Evolutionary conservation across 2,113 vertebrate species (phyloP).

Genomic region (Tiliqua scincoides): DNA sequence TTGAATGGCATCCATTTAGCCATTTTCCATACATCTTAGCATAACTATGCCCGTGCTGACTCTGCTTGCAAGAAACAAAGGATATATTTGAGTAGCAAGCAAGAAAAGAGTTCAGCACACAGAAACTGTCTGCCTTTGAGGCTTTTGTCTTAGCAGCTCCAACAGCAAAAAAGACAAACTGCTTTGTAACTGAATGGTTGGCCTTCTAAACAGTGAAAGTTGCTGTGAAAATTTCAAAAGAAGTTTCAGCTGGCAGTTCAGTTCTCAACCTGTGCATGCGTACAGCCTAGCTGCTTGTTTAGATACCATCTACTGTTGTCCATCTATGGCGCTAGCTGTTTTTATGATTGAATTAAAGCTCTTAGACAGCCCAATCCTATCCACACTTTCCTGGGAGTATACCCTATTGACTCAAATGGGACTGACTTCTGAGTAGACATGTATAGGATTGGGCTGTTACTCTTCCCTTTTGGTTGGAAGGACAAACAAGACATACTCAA

Average conservation of each 20-base stretch:
- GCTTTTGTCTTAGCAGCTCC: background rate
- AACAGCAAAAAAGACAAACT: background rate
- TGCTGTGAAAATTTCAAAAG: background rate
- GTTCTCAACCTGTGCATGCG: background rate
- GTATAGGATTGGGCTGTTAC: too few relatives aligned
- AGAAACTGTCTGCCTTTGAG: background rate
- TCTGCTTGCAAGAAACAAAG: background rate
- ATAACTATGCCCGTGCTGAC: background rate
- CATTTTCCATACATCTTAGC: background rate
- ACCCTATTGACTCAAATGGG: too few relatives aligned
- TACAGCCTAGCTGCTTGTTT: too few relatives aligned
- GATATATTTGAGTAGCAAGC: background rate
- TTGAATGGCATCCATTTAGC: conserved; percentile 13
- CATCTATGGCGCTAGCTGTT: too few relatives aligned
- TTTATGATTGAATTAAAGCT: too few relatives aligned
- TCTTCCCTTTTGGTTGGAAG: too few relatives aligned
- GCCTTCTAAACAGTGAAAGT: background rate
- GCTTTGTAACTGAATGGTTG: background rate
- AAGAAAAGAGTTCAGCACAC: background rate
- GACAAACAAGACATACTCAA: too few relatives aligned
- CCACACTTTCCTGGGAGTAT: too few relatives aligned
- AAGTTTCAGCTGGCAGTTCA: background rate
- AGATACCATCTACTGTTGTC: too few relatives aligned
- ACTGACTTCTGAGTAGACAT: too few relatives aligned
- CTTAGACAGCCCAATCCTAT: too few relatives aligned